Evolutionary conservation across 2,113 vertebrate genomes (phyloP).

Genomic region (Pipa parva): DNA sequence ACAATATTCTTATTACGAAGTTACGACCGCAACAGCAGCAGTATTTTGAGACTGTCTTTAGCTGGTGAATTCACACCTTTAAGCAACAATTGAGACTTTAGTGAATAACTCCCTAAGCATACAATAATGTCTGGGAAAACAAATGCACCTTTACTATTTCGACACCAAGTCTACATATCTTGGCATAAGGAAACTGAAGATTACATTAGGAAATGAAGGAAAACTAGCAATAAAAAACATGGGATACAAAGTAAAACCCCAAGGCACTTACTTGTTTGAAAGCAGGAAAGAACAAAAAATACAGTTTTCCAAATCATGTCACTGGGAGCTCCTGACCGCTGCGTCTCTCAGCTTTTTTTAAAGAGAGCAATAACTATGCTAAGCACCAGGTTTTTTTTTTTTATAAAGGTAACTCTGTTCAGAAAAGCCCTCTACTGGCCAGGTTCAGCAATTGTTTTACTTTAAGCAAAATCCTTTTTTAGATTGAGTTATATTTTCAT

Average conservation of each 20-base stretch:
- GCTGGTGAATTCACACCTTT: too few species aligned
- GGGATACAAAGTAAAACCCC: not conserved
- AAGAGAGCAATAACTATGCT: conserved; percentile 5
- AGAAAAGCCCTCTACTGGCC: conserved; percentile 26
- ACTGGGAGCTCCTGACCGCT: not conserved
- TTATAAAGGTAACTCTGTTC: conserved; percentile 26
- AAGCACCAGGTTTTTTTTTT: conserved; percentile 1
- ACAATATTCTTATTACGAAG: too few species aligned
- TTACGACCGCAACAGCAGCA: too few species aligned
- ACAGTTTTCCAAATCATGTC: conserved; percentile 27
- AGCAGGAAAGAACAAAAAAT: conserved; percentile 17
- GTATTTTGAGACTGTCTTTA: too few species aligned
- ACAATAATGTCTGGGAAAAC: too few species aligned
- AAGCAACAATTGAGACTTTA: too few species aligned
- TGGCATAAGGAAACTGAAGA: not conserved
- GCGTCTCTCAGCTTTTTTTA: conserved; percentile 11
- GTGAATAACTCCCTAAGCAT: too few species aligned
- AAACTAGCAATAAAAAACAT: not conserved
- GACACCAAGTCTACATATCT: too few species aligned
- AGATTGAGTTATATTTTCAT: too few species aligned
- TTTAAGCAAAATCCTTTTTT: too few species aligned
- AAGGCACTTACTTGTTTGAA: conserved; percentile 22
- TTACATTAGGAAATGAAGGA: not conserved
- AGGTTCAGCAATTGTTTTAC: conserved; percentile 7
- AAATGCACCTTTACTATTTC: too few species aligned